These are phyloP conservation scores for Orthosia gothica DNA, from an alignment of 2,888 invertebrate species.

Conservation along the genomic window DNA sequence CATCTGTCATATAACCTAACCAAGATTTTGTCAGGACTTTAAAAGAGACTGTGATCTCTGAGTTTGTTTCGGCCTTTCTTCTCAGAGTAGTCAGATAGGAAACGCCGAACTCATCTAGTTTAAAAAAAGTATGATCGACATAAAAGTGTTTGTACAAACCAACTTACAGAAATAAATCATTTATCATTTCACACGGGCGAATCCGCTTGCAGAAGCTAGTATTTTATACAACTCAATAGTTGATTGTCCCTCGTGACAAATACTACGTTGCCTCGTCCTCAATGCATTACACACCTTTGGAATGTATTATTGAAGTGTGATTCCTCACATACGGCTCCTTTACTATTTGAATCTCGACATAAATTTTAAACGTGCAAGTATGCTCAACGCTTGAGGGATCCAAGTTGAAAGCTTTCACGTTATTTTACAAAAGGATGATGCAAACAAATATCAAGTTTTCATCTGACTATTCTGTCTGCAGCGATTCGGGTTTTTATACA, in stretches of 20 bases:
- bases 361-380: constrained; percentile 34
- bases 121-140: no score
- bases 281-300: constrained; percentile 24
- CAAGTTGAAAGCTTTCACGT: constrained; percentile 21
- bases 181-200: no score
- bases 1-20: no score
- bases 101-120: no score
- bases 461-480: not conserved
- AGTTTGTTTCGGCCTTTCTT: no score
- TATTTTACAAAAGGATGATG: not conserved
- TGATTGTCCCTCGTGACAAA: constrained; percentile 28
- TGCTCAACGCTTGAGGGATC: not conserved
- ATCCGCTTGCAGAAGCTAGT: no score
- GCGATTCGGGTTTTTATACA: no score
- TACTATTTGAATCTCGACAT: constrained; percentile 33
- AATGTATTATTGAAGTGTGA: constrained; percentile 32
- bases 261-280: constrained; percentile 8
- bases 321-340: constrained; percentile 14
- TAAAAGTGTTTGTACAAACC: no score
- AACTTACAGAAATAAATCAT: no score
- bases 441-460: not conserved
- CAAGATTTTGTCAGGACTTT: no score
- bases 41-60: no score
- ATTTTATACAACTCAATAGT: constrained; percentile 12
- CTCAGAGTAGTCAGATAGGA: no score